Percentiles rank a stretch among this genome's conserved stretches.
phyloP scores from a whole-genome alignment of 2,797 vertebrate species.

The Fratercula arctica region DNA sequence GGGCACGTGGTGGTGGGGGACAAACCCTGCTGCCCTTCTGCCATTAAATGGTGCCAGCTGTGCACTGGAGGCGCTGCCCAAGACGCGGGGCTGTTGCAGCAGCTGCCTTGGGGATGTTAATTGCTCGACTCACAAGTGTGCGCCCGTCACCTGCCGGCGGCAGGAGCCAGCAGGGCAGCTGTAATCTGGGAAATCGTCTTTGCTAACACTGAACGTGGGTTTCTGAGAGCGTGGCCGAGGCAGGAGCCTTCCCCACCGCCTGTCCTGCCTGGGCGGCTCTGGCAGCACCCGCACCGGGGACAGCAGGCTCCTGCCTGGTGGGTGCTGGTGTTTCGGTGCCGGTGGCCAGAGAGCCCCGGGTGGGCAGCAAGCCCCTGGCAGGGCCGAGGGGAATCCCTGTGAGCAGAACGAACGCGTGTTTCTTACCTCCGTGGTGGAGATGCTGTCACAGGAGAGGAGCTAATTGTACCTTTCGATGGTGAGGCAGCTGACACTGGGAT shows the following conservation, averaged over 20 bases:
- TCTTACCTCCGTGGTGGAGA: background rate
- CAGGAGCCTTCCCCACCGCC: background rate
- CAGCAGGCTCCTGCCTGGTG: background rate
- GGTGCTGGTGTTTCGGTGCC: background rate
- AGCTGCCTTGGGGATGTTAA: rapidly evolving
- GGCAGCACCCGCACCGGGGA: rapidly evolving
- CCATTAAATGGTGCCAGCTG: rapidly evolving
- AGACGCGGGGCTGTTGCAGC: rapidly evolving
- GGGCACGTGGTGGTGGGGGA: rapidly evolving
- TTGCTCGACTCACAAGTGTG: rapidly evolving
- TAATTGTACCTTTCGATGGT: background rate
- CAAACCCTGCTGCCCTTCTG: background rate
- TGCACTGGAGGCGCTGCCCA: rapidly evolving
- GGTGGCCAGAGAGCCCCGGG: background rate
- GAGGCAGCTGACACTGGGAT: too few species aligned
- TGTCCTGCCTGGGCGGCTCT: background rate
- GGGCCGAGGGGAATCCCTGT: background rate
- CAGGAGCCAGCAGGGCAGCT: background rate
- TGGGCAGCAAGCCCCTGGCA: background rate
- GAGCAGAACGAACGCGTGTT: rapidly evolving
- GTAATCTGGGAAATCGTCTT: background rate
- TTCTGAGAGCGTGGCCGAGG: rapidly evolving
- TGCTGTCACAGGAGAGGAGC: background rate
- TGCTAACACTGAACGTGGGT: rapidly evolving
- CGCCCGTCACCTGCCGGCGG: background rate